Evolutionary conservation across 2,888 invertebrate genomes (phyloP).

Genomic region (Scaptodrosophila latifasciaeformis): DNA sequence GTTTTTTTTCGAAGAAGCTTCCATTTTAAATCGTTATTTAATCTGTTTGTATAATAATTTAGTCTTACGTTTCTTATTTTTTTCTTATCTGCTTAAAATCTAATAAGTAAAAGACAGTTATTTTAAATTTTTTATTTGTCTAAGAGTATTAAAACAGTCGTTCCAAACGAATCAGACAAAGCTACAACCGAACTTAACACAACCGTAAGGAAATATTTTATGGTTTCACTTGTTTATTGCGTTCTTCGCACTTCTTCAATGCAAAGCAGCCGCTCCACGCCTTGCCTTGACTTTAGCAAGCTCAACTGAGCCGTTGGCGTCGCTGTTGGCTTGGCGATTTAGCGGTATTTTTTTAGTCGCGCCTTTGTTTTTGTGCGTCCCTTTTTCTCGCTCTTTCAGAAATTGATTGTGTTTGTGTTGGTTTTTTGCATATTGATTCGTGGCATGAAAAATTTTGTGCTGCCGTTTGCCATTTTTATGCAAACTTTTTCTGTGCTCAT

Average conservation of each 20-base stretch:
- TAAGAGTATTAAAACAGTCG: too few relatives aligned
- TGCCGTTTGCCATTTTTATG: conserved; percentile 6
- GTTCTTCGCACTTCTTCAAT: conserved; percentile 36
- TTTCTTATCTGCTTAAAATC: conserved; percentile 20
- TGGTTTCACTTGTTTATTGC: conserved; percentile 46
- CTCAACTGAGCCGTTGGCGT: not conserved
- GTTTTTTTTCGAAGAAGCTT: too few relatives aligned
- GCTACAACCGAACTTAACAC: not conserved
- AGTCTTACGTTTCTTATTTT: too few relatives aligned
- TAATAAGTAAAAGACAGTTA: too few relatives aligned
- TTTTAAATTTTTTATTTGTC: conserved; percentile 1
- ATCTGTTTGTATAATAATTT: too few relatives aligned
- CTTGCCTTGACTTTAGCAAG: not conserved
- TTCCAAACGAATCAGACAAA: too few relatives aligned
- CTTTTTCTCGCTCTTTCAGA: not conserved
- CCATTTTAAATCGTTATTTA: too few relatives aligned
- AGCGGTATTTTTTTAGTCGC: not conserved
- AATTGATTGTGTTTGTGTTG: not conserved
- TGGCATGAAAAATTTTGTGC: conserved; percentile 25
- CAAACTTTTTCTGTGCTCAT: conserved; percentile 2
- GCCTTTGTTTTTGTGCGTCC: not conserved
- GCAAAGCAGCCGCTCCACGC: not conserved
- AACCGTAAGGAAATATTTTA: conserved; percentile 54
- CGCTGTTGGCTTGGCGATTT: conserved; percentile 12
- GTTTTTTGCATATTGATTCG: conserved; percentile 31